Evolutionary conservation across 2,888 invertebrate genomes (phyloP).

Genomic region (Liodrosophila aerea): DNA sequence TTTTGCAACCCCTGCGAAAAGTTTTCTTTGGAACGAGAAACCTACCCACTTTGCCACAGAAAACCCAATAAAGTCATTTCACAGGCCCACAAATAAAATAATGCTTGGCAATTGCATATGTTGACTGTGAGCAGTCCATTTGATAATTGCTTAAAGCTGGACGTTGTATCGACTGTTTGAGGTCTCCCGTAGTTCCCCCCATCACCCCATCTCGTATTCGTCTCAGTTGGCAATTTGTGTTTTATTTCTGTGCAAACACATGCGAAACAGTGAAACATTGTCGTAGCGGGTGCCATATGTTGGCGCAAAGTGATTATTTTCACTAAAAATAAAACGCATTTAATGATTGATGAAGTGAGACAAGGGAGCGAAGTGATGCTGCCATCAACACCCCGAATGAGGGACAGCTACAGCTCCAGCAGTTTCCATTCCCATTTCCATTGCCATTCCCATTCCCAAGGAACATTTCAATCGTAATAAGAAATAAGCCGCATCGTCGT

Average conservation of each 20-base stretch:
- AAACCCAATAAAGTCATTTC: slow-evolving; percentile 68
- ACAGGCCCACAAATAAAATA: slow-evolving; percentile 52
- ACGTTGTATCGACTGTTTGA: slow-evolving; percentile 27
- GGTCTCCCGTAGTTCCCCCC: slow-evolving; percentile 43
- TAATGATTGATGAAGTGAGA: slow-evolving; percentile 74
- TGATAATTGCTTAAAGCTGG: slow-evolving; percentile 69
- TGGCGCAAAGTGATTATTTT: slow-evolving; percentile 73
- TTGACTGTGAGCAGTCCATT: slow-evolving; percentile 51
- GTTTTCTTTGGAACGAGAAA: slow-evolving; percentile 20
- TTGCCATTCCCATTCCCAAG: not conserved
- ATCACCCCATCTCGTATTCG: not conserved
- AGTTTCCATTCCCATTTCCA: slow-evolving; percentile 16
- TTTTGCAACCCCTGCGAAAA: slow-evolving; percentile 1
- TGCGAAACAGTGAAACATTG: slow-evolving; percentile 49
- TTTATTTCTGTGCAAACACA: slow-evolving; percentile 47
- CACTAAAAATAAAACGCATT: slow-evolving; percentile 74
- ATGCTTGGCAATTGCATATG: slow-evolving; percentile 12
- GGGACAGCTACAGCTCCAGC: slow-evolving; percentile 31
- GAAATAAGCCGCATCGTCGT: slow-evolving; percentile 53
- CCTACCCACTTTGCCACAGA: slow-evolving; percentile 29
- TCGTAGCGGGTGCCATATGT: slow-evolving; percentile 63
- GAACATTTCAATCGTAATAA: slow-evolving; percentile 63
- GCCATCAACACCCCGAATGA: slow-evolving; percentile 36
- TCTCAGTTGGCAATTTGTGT: slow-evolving; percentile 9
- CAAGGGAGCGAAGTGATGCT: slow-evolving; percentile 57